Evolutionary conservation across 2,113 vertebrate species (phyloP).

Genomic region (Antigone vipio): DNA sequence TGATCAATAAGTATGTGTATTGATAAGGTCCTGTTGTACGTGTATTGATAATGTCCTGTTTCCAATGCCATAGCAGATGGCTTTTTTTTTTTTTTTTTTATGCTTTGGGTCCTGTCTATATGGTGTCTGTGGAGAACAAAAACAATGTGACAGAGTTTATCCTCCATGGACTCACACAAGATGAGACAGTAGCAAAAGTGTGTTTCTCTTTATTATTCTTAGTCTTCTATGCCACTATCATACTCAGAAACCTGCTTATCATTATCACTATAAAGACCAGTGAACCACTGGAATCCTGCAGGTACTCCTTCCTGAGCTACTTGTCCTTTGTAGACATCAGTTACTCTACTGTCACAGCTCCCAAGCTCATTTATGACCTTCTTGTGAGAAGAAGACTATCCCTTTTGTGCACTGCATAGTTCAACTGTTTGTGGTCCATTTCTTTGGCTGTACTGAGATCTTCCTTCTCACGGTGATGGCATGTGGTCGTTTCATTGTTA

Average conservation of each 20-base stretch:
- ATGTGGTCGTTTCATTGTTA: constrained; percentile 31
- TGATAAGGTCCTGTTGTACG: background rate
- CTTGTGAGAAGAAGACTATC: constrained; percentile 1
- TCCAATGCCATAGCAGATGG: background rate
- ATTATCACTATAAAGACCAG: background rate
- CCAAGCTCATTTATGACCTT: constrained; percentile 29
- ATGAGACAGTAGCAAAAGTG: background rate
- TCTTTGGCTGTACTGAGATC: constrained; percentile 48
- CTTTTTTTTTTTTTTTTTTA: background rate
- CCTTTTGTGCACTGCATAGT: constrained; percentile 23
- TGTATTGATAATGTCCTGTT: background rate
- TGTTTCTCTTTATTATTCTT: background rate
- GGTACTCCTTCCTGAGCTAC: constrained; percentile 50
- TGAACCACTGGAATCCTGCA: constrained; percentile 2
- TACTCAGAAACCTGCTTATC: background rate
- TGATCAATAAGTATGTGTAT: background rate
- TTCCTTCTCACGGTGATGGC: constrained; percentile 48
- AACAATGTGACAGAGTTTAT: background rate
- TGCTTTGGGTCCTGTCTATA: background rate
- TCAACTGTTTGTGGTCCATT: constrained; percentile 48
- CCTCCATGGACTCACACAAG: background rate
- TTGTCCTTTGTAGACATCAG: constrained; percentile 46
- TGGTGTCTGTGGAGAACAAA: background rate
- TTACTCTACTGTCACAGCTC: constrained; percentile 20
- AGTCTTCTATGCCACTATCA: background rate